A percentile compares a stretch with the other conserved stretches of the same genome.
phyloP scores from a whole-genome alignment of 2,113 vertebrate genomes.

The Macquaria ambigua region DNA sequence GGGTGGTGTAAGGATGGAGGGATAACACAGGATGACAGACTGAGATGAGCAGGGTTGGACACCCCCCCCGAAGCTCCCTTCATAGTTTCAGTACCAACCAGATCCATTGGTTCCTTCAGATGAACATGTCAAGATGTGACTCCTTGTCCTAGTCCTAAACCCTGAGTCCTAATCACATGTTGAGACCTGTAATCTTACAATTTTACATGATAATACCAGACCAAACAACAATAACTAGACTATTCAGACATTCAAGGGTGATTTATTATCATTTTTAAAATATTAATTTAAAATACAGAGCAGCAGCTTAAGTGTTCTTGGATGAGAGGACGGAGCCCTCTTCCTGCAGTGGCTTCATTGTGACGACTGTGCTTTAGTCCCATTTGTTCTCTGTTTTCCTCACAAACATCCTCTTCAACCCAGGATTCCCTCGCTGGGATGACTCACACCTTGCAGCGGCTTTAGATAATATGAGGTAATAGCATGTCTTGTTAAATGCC shows the following conservation, averaged over 20 bases:
- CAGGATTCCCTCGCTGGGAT: slow-evolving; percentile 44
- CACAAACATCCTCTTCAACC: slow-evolving; percentile 27
- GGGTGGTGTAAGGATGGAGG: slow-evolving; percentile 63
- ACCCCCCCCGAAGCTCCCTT: not conserved
- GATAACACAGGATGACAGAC: slow-evolving; percentile 81
- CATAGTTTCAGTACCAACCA: slow-evolving; percentile 15
- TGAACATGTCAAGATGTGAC: slow-evolving; percentile 3
- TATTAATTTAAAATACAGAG: not conserved
- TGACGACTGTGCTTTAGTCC: not conserved
- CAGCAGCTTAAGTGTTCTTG: not conserved
- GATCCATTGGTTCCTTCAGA: not conserved
- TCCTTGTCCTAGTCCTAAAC: not conserved
- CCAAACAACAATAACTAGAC: not conserved
- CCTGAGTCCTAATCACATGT: not conserved
- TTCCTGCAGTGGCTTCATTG: not conserved
- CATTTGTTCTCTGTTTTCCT: not conserved
- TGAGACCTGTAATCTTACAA: not conserved
- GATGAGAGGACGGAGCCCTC: not conserved
- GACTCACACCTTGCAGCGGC: slow-evolving; percentile 54
- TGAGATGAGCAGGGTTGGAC: slow-evolving; percentile 13
- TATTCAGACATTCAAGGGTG: not conserved
- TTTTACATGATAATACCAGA: not conserved
- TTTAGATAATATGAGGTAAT: slow-evolving; percentile 55
- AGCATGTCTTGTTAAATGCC: slow-evolving; percentile 49
- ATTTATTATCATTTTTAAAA: not conserved